phyloP scores from a whole-genome alignment of 2,113 vertebrate genomes.

The Rhabdomys dilectus region DNA sequence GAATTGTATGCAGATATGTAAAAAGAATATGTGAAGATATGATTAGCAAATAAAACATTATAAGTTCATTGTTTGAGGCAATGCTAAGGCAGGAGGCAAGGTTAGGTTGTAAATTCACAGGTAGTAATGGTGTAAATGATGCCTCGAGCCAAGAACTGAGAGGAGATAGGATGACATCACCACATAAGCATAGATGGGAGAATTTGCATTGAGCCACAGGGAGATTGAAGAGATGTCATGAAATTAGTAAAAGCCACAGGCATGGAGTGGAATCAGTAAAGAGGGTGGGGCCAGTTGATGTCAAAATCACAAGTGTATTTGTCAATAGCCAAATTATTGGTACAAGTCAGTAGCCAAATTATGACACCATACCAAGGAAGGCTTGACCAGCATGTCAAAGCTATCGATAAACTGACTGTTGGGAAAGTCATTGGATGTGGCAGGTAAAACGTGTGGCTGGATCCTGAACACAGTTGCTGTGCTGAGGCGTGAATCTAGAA shows the following conservation, averaged over 20 bases:
- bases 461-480: background rate
- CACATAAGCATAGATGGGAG: background rate
- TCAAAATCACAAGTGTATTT: background rate
- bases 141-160: background rate
- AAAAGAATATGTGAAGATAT: background rate
- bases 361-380: background rate
- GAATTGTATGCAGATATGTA: constrained; percentile 11
- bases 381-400: background rate
- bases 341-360: background rate
- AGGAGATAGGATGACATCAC: background rate
- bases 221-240: background rate
- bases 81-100: background rate
- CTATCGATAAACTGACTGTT: background rate
- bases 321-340: background rate
- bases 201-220: background rate
- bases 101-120: background rate
- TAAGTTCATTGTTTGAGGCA: background rate
- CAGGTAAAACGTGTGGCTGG: background rate
- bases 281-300: background rate
- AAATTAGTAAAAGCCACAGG: background rate
- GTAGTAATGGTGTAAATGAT: background rate
- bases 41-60: background rate
- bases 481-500: background rate
- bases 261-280: background rate
- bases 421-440: background rate